phyloP scores from a whole-genome alignment of 2,113 vertebrate species.

The Clinocottus analis region DNA sequence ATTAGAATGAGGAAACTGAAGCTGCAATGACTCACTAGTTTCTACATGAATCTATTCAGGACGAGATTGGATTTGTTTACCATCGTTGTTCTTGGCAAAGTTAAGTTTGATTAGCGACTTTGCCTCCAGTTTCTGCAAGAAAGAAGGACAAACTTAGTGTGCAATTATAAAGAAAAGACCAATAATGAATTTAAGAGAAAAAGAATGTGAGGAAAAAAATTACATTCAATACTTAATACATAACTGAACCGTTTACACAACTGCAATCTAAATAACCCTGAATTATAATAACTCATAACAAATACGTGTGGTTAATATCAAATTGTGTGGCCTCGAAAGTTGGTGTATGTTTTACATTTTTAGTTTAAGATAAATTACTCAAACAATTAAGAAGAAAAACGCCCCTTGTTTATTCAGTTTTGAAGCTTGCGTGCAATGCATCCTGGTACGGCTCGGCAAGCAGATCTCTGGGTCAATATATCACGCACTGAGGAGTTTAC shows the following conservation, averaged over 20 bases:
- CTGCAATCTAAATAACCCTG: background rate
- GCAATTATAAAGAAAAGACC: background rate
- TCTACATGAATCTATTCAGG: fast-evolving
- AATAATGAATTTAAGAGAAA: background rate
- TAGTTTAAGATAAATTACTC: too few relatives aligned
- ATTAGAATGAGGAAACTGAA: background rate
- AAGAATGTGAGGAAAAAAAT: too few relatives aligned
- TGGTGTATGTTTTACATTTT: too few relatives aligned
- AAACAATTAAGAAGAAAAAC: too few relatives aligned
- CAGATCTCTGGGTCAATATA: too few relatives aligned
- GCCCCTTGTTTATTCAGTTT: too few relatives aligned
- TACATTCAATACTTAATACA: too few relatives aligned
- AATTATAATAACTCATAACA: background rate
- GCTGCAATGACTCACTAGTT: background rate
- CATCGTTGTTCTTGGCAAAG: constrained; percentile 93
- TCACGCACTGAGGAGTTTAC: too few relatives aligned
- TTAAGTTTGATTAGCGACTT: constrained; percentile 95
- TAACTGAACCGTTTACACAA: too few relatives aligned
- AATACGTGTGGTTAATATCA: background rate
- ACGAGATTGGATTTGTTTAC: constrained; percentile 84
- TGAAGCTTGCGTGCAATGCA: too few relatives aligned
- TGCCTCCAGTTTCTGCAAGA: constrained; percentile 91
- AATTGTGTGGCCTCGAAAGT: background rate
- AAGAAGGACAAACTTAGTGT: background rate
- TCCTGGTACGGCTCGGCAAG: too few relatives aligned